Evolutionary conservation across 2,113 vertebrate species (phyloP).

Genomic region (Semicossyphus pulcher): DNA sequence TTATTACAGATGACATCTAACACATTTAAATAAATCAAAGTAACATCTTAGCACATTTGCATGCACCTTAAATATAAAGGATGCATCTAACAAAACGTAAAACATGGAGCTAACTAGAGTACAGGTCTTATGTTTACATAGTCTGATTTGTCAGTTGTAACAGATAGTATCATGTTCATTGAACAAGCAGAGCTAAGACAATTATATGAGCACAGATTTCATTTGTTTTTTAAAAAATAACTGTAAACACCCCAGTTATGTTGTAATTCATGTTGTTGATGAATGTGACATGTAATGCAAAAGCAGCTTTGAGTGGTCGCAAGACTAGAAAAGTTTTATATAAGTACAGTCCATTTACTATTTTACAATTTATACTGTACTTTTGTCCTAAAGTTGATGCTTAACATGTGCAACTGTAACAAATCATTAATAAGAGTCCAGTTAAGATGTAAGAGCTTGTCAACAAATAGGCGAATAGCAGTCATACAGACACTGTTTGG

Average conservation of each 20-base stretch:
- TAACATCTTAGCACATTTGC: neutral
- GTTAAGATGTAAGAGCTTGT: neutral
- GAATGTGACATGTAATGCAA: too few species aligned
- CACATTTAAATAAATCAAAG: neutral
- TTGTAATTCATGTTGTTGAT: too few species aligned
- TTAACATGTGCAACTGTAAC: neutral
- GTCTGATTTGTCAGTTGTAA: too few species aligned
- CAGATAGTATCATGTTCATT: too few species aligned
- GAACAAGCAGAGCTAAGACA: too few species aligned
- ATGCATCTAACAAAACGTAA: neutral
- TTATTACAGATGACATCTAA: neutral
- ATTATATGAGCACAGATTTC: too few species aligned
- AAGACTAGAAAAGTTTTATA: too few species aligned
- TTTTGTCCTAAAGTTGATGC: neutral
- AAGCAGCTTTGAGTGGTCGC: too few species aligned
- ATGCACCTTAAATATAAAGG: neutral
- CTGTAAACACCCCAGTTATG: too few species aligned
- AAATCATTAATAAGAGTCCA: constrained; percentile 4
- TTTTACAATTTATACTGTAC: neutral
- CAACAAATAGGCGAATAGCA: neutral
- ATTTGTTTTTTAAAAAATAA: too few species aligned
- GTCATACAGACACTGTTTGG: neutral
- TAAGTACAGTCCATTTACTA: too few species aligned
- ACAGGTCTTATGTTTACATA: too few species aligned
- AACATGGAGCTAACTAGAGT: neutral